Conservation (phyloP, 2,797 vertebrate genomes). For the Cirrhinus mrigala region DNA sequence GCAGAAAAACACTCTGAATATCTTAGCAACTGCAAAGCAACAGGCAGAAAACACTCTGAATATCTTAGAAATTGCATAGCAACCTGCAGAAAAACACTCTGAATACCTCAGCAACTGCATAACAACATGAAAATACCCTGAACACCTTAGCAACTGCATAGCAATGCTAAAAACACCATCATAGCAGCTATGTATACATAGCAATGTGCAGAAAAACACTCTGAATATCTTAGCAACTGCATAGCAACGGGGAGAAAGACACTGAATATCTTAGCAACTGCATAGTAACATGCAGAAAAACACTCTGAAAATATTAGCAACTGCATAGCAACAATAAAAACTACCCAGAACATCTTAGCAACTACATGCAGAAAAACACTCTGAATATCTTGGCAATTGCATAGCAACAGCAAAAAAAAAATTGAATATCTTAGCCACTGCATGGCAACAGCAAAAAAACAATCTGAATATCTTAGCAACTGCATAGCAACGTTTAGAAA, state of each 20-base stretch:
- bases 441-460: neutral
- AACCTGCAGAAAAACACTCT: no score
- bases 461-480: neutral
- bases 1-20: neutral
- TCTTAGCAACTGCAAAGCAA: neutral
- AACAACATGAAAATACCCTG: neutral
- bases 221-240: neutral
- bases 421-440: neutral
- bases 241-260: neutral
- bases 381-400: neutral
- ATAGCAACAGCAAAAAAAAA: neutral
- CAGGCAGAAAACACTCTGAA: neutral
- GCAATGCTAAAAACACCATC: no score
- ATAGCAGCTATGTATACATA: no score
- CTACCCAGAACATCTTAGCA: neutral
- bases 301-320: neutral
- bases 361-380: neutral
- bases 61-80: neutral
- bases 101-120: neutral
- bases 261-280: neutral
- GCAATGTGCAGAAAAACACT: no score
- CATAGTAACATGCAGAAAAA: neutral
- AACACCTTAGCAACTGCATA: neutral
- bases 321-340: neutral
- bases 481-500: neutral